Evolutionary conservation across 2,113 vertebrate species (phyloP).

Genomic region (Excalfactoria chinensis): DNA sequence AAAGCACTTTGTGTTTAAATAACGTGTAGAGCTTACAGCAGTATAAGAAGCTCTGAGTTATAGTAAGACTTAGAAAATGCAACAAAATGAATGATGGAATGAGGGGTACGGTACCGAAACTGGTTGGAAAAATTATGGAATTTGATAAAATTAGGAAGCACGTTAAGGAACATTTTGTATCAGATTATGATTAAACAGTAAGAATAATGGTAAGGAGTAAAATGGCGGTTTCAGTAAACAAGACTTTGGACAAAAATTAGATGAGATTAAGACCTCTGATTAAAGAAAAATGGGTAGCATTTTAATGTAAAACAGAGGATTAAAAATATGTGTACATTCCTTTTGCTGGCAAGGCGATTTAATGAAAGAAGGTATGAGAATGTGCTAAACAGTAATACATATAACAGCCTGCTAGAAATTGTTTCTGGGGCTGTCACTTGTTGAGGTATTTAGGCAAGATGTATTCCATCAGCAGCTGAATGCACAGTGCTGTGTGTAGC

Average conservation of each 20-base stretch:
- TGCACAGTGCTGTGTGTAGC: not conserved
- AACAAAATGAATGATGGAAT: conserved; percentile 43
- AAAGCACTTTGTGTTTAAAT: not conserved
- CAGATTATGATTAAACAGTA: not conserved
- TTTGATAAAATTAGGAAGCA: conserved; percentile 12
- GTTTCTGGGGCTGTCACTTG: not conserved
- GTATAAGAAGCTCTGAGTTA: not conserved
- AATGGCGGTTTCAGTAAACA: not conserved
- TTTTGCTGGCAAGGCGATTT: not conserved
- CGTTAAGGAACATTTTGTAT: conserved; percentile 15
- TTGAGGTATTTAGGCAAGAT: not conserved
- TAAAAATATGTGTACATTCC: not conserved
- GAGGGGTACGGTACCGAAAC: conserved; percentile 10
- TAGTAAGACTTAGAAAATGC: conserved; percentile 32
- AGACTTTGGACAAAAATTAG: not conserved
- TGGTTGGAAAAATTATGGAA: conserved; percentile 22
- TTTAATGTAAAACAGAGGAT: not conserved
- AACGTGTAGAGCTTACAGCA: conserved; percentile 1
- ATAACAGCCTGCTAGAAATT: not conserved
- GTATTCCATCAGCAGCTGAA: not conserved
- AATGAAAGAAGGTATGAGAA: not conserved
- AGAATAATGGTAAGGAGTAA: not conserved
- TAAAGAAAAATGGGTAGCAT: not conserved
- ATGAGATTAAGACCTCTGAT: not conserved
- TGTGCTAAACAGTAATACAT: not conserved